Conservation (phyloP, 2,888 invertebrate genomes). For the Andrena bucephala region DNA sequence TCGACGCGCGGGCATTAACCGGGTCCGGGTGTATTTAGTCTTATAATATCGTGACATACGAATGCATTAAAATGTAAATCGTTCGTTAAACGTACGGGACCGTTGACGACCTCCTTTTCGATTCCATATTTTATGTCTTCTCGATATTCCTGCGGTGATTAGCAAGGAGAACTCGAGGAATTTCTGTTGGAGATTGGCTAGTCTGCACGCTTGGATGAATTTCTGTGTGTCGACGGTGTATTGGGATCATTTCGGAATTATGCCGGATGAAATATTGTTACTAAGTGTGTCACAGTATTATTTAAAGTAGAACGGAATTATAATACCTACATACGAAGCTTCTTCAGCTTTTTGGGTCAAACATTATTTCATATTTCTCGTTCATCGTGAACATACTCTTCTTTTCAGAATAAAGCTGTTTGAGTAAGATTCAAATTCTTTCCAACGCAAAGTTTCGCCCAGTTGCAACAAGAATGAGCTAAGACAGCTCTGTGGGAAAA, state of each 20-base stretch:
- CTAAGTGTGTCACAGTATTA: no score
- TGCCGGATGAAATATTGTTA: neutral
- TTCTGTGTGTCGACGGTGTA: no score
- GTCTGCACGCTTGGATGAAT: neutral
- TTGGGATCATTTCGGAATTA: neutral
- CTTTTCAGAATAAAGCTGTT: neutral
- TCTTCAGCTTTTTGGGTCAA: neutral
- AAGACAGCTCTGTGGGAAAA: neutral
- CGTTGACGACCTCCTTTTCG: constrained; percentile 9
- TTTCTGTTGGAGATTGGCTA: neutral
- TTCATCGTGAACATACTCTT: no score
- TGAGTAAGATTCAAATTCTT: neutral
- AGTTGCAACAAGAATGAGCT: neutral
- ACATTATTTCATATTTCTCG: neutral
- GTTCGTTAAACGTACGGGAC: constrained; percentile 21
- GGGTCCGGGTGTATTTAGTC: constrained; percentile 5
- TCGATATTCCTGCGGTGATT: neutral
- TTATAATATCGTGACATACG: constrained; percentile 5
- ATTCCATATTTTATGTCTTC: neutral
- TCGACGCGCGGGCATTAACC: neutral
- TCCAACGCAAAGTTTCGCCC: no score
- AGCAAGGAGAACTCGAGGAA: neutral
- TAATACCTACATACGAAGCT: no score
- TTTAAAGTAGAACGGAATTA: no score
- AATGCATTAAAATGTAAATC: constrained; percentile 19